Evolutionary conservation across 2,797 vertebrate species (phyloP).

Genomic region (Erethizon dorsatum): DNA sequence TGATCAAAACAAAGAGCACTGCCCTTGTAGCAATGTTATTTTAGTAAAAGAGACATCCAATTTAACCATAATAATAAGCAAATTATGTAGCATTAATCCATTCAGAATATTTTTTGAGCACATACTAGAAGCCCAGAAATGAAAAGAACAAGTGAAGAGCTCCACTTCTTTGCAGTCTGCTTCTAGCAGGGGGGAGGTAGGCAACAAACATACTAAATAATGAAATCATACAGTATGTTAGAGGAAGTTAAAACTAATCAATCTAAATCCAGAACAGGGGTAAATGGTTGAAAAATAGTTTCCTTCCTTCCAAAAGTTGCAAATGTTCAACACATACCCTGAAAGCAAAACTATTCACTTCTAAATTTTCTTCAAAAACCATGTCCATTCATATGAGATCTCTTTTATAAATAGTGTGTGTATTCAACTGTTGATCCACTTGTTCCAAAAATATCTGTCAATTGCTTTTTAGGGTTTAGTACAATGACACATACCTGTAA

Average conservation of each 20-base stretch:
- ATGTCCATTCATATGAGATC: neutral
- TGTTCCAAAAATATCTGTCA: neutral
- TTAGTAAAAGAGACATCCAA: neutral
- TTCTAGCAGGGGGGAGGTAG: neutral
- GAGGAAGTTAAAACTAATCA: slow-evolving; percentile 29
- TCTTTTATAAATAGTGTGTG: neutral
- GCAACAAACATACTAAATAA: slow-evolving; percentile 15
- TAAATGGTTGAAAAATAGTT: neutral
- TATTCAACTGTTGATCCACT: neutral
- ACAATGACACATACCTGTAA: neutral
- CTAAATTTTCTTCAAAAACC: neutral
- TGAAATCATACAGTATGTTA: neutral
- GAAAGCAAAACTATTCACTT: neutral
- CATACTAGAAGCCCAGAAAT: neutral
- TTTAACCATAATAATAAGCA: neutral
- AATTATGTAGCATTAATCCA: neutral
- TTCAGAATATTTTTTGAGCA: neutral
- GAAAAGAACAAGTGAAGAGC: neutral
- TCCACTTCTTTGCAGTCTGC: neutral
- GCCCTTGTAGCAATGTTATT: neutral
- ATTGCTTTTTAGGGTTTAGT: neutral
- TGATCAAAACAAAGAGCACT: neutral
- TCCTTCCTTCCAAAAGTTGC: slow-evolving; percentile 41
- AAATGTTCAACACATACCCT: neutral
- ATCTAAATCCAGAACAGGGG: neutral